These are phyloP conservation scores for Actenoides lindsayi DNA, from an alignment of 2,113 vertebrate species.

Conservation along the genomic window DNA sequence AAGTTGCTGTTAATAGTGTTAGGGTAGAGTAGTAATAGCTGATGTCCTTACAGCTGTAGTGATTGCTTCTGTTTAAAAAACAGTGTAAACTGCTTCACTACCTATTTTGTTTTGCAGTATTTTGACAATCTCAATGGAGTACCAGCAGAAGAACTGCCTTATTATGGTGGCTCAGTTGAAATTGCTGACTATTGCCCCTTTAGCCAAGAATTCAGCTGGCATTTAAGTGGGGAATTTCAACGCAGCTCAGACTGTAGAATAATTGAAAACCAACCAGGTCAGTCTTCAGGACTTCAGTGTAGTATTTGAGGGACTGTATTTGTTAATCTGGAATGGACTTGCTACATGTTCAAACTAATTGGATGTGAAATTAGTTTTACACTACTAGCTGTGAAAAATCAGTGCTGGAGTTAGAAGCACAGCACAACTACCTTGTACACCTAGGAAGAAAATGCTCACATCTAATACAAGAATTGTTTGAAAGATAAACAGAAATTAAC, in stretches of 20 bases:
- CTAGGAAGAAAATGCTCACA: not conserved
- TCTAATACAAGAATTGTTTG: not conserved
- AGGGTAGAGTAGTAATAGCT: not conserved
- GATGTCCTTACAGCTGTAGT: not conserved
- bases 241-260: conserved; percentile 93
- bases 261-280: conserved; percentile 92
- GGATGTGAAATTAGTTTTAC: not conserved
- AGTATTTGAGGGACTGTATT: not conserved
- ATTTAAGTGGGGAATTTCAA: conserved; percentile 93
- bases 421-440: not conserved
- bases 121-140: conserved; percentile 89
- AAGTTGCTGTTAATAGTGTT: not conserved
- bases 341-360: not conserved
- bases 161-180: conserved; percentile 95
- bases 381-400: not conserved
- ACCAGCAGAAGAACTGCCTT: conserved; percentile 79
- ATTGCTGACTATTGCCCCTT: conserved; percentile 98
- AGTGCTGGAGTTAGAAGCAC: not conserved
- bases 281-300: conserved; percentile 8
- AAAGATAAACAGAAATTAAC: not conserved
- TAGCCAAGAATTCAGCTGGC: conserved; percentile 98
- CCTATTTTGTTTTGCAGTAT: conserved; percentile 79
- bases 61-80: not conserved
- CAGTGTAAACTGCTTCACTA: not conserved
- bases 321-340: not conserved